Evolutionary conservation across 2,888 invertebrate genomes (phyloP), one percentile per base, ranked within the genome.

Genomic region (Crossocerus cetratus): DNA sequence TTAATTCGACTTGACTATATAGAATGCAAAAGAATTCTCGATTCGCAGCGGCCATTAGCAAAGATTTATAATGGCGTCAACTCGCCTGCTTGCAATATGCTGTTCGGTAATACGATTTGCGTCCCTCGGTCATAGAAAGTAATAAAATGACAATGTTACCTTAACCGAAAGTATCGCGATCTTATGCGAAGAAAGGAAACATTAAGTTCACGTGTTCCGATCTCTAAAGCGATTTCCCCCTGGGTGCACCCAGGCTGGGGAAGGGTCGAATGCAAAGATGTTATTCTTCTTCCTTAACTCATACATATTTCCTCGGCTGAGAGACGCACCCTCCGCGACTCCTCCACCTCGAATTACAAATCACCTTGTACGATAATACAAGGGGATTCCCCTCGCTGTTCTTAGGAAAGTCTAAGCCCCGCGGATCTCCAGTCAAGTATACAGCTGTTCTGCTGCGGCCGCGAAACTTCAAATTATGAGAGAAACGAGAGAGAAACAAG

Each of bases 231-330:
- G 78, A 70, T 77, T 80, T 75, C 58, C 81, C 57, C 60, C 76
- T 67, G 32, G 56, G 56, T 8, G 21, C 23, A 23, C 8, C 32
- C 8, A 32, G 32, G 32, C 8, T 14, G 14, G n/a, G 54, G 69
- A 61, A 65, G 78, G 74, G 71, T 66, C 67, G 76, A 57, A 68
- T 43, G 74, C 75, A 70, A 79, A 81, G 77, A 81, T 75, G 81
- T 79, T 79, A 75, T 81, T 78, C 81, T 76, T 82, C 82, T 78
- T 82, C 68, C 71, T 80, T 65, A 78, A 82, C 78, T 82, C 82
- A 82, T 82, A 82, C 80, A 82, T 82, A 82, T 82, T 82, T 78
- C 77, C 64, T 53, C 57, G 65, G 56, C 45, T 16, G 16, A 49
- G 65, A 69, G 74, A 65, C 69, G 69, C 69, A 63, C 77, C 82